Evolutionary conservation across 2,797 vertebrate species (phyloP).

Genomic region (Hapalemur alaotrensis): DNA sequence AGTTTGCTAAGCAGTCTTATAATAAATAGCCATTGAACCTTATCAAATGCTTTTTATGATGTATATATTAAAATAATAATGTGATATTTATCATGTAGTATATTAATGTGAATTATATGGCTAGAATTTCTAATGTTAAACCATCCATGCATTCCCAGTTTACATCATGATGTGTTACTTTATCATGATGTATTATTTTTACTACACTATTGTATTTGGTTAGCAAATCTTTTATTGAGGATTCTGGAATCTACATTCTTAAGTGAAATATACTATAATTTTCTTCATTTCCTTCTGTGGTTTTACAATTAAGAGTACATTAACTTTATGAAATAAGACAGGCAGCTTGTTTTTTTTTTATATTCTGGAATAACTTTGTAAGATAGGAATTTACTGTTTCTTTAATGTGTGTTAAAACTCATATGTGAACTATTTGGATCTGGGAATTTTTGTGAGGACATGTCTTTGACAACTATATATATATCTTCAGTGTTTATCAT

Average conservation of each 20-base stretch:
- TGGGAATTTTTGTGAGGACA: neutral
- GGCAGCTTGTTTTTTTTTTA: neutral
- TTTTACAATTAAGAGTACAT: neutral
- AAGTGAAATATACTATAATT: neutral
- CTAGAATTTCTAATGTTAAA: neutral
- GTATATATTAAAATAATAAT: neutral
- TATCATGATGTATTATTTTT: neutral
- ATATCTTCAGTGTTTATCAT: neutral
- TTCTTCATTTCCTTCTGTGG: neutral
- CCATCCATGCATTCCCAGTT: neutral
- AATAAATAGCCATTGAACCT: neutral
- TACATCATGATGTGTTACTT: neutral
- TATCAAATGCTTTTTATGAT: neutral
- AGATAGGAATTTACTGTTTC: neutral
- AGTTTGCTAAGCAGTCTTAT: neutral
- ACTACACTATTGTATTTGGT: neutral
- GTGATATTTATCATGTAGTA: neutral
- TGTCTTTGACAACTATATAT: neutral
- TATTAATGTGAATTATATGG: neutral
- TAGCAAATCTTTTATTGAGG: neutral
- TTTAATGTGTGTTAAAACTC: neutral
- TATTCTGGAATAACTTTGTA: neutral
- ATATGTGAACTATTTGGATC: neutral
- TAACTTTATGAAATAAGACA: neutral
- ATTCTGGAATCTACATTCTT: slow-evolving; percentile 4